phyloP scores from a whole-genome alignment of 1,140 invertebrate genomes.

The Halotydeus destructor region DNA sequence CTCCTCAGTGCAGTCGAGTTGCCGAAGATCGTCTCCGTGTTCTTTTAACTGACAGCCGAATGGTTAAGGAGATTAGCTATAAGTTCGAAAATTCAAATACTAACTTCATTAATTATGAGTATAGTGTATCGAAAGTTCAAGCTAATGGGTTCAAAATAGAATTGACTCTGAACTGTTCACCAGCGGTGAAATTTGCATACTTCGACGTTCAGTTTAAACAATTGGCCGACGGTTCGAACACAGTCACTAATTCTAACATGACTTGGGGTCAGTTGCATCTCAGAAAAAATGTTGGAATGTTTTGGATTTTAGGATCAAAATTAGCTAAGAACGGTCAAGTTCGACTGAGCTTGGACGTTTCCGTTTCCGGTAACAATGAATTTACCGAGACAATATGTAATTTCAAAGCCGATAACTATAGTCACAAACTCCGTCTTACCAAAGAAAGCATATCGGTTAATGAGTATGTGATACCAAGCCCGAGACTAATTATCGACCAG shows the following conservation, averaged over 20 bases:
- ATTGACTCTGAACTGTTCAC: neutral
- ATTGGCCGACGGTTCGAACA: neutral
- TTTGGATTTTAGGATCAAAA: conserved; percentile 1
- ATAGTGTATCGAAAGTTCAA: neutral
- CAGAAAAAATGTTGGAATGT: neutral
- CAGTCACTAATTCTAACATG: neutral
- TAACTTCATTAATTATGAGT: conserved; percentile 3
- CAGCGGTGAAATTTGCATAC: neutral
- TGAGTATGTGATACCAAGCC: too few relatives aligned
- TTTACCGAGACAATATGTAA: conserved; percentile 2
- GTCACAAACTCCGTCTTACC: too few relatives aligned
- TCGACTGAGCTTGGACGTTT: neutral
- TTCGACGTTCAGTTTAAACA: neutral
- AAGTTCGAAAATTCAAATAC: neutral
- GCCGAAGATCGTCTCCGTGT: neutral
- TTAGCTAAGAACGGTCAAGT: conserved; percentile 1
- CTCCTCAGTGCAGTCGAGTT: neutral
- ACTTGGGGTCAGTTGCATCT: neutral
- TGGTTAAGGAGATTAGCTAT: neutral
- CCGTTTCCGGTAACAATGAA: neutral
- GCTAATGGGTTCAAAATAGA: neutral
- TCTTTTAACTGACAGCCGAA: neutral
- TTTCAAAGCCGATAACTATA: conserved; percentile 4
- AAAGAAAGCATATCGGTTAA: too few relatives aligned
- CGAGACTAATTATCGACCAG: neutral